Evolutionary conservation across 2,888 invertebrate species (phyloP).

Genomic region (Micoletzkya japonica): DNA sequence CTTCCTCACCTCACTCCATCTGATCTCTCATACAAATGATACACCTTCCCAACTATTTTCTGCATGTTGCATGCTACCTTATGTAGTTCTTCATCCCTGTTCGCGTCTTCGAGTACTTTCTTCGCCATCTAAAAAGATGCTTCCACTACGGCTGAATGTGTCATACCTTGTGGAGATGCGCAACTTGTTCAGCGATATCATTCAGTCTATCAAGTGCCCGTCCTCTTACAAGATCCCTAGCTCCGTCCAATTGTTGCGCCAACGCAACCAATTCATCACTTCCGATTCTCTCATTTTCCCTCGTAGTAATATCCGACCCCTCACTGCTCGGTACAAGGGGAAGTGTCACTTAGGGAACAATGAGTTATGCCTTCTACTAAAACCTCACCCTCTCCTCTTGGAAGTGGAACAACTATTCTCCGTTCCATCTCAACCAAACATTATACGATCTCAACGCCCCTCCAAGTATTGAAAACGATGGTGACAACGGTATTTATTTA

Average conservation of each 20-base stretch:
- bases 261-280: constrained; percentile 42
- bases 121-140: constrained; percentile 44
- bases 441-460: constrained; percentile 5
- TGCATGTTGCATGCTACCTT: constrained; percentile 77
- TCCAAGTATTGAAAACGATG: not conserved
- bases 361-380: not conserved
- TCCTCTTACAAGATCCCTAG: constrained; percentile 44
- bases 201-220: constrained; percentile 66
- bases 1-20: constrained; percentile 71
- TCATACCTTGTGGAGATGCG: constrained; percentile 70
- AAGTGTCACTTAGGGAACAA: not conserved
- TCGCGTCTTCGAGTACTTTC: constrained; percentile 68
- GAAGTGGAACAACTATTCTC: constrained; percentile 12
- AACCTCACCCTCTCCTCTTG: constrained; percentile 4
- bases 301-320: constrained; percentile 27
- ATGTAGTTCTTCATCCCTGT: constrained; percentile 72
- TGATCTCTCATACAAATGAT: constrained; percentile 74
- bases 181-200: constrained; percentile 76
- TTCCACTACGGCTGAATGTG: not conserved
- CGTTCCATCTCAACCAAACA: constrained; percentile 8
- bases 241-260: constrained; percentile 38
- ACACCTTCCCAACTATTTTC: constrained; percentile 75
- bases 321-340: constrained; percentile 1
- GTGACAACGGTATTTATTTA: constrained; percentile 5
- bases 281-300: constrained; percentile 39